A percentile compares a stretch with the other conserved stretches of the same genome.
These are phyloP conservation scores for Rhabdomys dilectus DNA, from an alignment of 2,113 vertebrate species.

Conservation along the genomic window DNA sequence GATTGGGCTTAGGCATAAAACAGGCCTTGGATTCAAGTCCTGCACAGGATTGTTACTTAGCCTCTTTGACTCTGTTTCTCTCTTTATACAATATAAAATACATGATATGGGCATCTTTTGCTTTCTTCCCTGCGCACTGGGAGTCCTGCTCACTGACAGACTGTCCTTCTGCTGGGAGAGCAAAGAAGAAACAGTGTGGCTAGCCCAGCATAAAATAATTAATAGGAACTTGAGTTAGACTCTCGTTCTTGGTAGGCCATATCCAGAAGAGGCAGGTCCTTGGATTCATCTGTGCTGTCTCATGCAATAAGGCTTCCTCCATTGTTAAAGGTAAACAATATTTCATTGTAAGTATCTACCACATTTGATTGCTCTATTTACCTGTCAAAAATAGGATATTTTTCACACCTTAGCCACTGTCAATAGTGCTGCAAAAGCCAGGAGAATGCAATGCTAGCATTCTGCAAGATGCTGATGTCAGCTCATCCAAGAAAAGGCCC, in stretches of 20 bases:
- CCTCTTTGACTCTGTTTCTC: slow-evolving; percentile 2
- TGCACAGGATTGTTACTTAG: neutral
- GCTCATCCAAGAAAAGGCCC: neutral
- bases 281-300: too few species aligned
- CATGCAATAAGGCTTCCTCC: rapidly evolving
- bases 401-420: too few species aligned
- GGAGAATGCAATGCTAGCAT: rapidly evolving
- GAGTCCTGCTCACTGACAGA: too few species aligned
- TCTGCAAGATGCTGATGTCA: neutral
- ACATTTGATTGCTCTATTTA: neutral
- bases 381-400: neutral
- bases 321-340: neutral
- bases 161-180: neutral
- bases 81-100: neutral
- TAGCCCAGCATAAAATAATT: neutral
- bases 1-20: neutral
- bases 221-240: neutral
- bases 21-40: neutral
- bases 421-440: rapidly evolving
- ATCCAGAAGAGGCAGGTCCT: neutral
- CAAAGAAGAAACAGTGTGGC: neutral
- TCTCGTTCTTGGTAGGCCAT: neutral
- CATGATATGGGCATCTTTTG: neutral
- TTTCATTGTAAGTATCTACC: rapidly evolving
- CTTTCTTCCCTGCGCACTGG: rapidly evolving